Conservation (phyloP, 2,888 invertebrate species). For the Agonopterix alstromeriana region DNA sequence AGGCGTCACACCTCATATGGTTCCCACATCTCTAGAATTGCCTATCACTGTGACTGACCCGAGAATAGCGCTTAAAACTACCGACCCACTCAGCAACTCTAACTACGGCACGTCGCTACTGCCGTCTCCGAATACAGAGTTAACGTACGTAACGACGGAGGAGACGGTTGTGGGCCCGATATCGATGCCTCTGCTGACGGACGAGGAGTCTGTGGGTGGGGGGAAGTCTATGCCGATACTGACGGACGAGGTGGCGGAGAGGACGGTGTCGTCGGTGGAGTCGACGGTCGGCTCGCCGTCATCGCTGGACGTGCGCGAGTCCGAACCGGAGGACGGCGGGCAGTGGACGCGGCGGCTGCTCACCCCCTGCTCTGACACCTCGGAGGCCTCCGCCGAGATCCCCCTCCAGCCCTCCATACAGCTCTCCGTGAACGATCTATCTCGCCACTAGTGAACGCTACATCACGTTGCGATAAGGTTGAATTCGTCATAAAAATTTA, state of each 20-base stretch:
- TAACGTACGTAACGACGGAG: conserved; percentile 43
- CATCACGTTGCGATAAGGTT: not conserved
- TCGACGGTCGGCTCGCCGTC: conserved; percentile 41
- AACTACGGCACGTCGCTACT: conserved; percentile 37
- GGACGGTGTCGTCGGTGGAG: conserved; percentile 42
- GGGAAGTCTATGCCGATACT: conserved; percentile 64
- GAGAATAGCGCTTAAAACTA: conserved; percentile 78
- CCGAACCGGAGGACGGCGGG: conserved; percentile 39
- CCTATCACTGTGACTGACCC: conserved; percentile 88
- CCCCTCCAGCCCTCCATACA: conserved; percentile 59
- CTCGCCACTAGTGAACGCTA: conserved; percentile 24
- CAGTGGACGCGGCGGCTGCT: conserved; percentile 51
- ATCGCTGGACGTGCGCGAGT: conserved; percentile 39
- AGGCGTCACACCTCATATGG: conserved; percentile 72
- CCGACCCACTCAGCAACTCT: conserved; percentile 49
- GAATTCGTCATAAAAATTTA: conserved; percentile 5
- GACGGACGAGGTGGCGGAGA: conserved; percentile 49
- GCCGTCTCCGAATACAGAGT: conserved; percentile 51
- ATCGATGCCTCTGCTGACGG: conserved; percentile 76
- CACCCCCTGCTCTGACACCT: conserved; percentile 54
- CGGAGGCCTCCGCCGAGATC: conserved; percentile 58
- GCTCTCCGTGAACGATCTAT: conserved; percentile 46
- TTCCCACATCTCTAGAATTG: conserved; percentile 83
- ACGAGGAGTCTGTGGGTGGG: conserved; percentile 41
- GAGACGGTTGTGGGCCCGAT: conserved; percentile 51